Conservation (phyloP, 2,113 vertebrate genomes). For the Penelope pileata region DNA sequence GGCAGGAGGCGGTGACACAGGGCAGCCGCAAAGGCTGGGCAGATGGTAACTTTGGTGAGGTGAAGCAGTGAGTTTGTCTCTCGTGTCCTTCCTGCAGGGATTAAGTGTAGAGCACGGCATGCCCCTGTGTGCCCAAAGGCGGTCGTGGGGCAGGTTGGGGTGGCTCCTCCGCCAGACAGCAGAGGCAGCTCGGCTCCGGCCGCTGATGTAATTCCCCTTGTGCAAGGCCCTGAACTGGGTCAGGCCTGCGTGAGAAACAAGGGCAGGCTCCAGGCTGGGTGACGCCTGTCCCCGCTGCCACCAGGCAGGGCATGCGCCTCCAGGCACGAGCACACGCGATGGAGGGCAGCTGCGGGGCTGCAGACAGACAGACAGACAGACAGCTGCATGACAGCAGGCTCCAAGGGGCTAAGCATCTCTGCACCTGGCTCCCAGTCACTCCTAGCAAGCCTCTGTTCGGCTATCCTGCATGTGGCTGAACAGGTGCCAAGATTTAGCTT, state of each 20-base stretch:
- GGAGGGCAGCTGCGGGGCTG: neutral
- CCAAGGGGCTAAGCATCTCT: neutral
- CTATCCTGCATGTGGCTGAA: neutral
- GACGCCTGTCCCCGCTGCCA: neutral
- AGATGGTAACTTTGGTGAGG: neutral
- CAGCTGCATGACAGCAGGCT: neutral
- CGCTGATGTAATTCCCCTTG: slow-evolving; percentile 70
- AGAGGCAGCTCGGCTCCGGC: slow-evolving; percentile 31
- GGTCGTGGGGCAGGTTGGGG: slow-evolving; percentile 14
- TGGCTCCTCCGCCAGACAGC: slow-evolving; percentile 37
- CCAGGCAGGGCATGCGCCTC: neutral
- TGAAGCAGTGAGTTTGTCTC: neutral
- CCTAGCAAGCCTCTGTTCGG: neutral
- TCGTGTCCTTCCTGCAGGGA: neutral
- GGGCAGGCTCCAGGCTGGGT: slow-evolving; percentile 10
- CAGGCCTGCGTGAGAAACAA: slow-evolving; percentile 54
- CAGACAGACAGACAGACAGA: neutral
- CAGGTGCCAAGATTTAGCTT: neutral
- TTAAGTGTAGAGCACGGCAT: accelerated
- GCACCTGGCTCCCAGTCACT: neutral
- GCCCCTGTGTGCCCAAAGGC: neutral
- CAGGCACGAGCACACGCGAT: neutral
- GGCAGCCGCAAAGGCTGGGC: neutral
- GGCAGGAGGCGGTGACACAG: neutral
- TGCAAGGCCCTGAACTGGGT: slow-evolving; percentile 62